A percentile compares a stretch with the other conserved stretches of the same genome.
Evolutionary conservation across 2,797 vertebrate species (phyloP).

Genomic region (Lagorchestes hirsutus): DNA sequence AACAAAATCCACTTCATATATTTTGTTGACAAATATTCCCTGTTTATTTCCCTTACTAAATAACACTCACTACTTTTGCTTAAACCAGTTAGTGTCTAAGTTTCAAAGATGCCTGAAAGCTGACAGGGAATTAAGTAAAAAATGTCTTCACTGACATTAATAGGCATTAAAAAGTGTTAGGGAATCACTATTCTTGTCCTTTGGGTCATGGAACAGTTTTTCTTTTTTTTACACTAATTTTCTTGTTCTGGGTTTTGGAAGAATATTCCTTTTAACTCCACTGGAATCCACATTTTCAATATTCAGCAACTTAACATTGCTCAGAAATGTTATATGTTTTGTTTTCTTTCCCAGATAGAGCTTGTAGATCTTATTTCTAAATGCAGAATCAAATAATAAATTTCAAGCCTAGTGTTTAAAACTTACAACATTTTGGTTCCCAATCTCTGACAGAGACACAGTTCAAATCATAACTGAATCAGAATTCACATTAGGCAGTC

Average conservation of each 20-base stretch:
- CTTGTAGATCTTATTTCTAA: slow-evolving; percentile 13
- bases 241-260: slow-evolving; percentile 25
- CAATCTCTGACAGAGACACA: not conserved
- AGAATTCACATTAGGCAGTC: not conserved
- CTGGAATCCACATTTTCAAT: slow-evolving; percentile 2
- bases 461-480: not conserved
- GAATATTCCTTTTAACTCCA: not conserved
- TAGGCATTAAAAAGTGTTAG: not conserved
- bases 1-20: not conserved
- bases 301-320: not conserved
- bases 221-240: not conserved
- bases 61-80: not conserved
- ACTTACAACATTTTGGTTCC: not conserved
- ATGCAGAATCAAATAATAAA: not conserved
- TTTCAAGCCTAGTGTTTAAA: not conserved
- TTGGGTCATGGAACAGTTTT: not conserved
- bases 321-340: not conserved
- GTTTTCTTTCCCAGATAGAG: not conserved
- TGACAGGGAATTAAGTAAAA: not conserved
- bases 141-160: not conserved
- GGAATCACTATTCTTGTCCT: slow-evolving; percentile 33
- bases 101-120: not conserved
- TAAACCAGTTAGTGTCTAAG: not conserved
- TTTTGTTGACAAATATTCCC: not conserved
- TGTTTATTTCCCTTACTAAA: not conserved